These are phyloP conservation scores for Thera britannica DNA, from an alignment of 2,888 invertebrate genomes.

Conservation along the genomic window DNA sequence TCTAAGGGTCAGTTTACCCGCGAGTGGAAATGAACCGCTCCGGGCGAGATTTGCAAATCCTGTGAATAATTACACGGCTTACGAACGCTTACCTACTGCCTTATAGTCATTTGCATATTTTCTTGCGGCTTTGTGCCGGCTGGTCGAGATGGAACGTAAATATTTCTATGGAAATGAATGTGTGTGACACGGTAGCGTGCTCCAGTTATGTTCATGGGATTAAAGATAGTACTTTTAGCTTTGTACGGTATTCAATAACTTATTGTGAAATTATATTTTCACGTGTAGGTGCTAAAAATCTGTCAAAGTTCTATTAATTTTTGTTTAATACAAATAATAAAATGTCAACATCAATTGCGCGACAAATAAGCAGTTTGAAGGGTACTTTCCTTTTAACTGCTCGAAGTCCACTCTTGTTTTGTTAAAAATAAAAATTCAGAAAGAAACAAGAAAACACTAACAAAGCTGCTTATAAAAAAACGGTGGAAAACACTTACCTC, in stretches of 20 bases:
- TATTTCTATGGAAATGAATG: slow-evolving; percentile 47
- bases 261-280: background rate
- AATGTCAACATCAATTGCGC: slow-evolving; percentile 16
- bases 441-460: slow-evolving; percentile 68
- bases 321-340: slow-evolving; percentile 13
- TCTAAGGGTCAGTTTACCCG: slow-evolving; percentile 82
- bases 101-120: slow-evolving; percentile 84
- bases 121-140: slow-evolving; percentile 75
- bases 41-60: slow-evolving; percentile 82
- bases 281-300: background rate
- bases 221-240: background rate
- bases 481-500: slow-evolving; percentile 81
- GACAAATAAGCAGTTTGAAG: slow-evolving; percentile 31
- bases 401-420: slow-evolving; percentile 42
- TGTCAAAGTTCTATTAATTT: slow-evolving; percentile 9
- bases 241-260: background rate
- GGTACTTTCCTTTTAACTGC: slow-evolving; percentile 27
- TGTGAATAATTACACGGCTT: slow-evolving; percentile 85
- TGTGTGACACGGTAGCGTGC: slow-evolving; percentile 32
- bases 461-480: slow-evolving; percentile 80
- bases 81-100: slow-evolving; percentile 83
- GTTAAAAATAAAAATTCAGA: slow-evolving; percentile 54
- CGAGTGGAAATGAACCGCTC: slow-evolving; percentile 75
- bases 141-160: slow-evolving; percentile 58
- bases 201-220: slow-evolving; percentile 2